Evolutionary conservation across 2,797 vertebrate species (phyloP), one percentile per base, ranked within the genome.

Genomic region (Chaunax sp.): DNA sequence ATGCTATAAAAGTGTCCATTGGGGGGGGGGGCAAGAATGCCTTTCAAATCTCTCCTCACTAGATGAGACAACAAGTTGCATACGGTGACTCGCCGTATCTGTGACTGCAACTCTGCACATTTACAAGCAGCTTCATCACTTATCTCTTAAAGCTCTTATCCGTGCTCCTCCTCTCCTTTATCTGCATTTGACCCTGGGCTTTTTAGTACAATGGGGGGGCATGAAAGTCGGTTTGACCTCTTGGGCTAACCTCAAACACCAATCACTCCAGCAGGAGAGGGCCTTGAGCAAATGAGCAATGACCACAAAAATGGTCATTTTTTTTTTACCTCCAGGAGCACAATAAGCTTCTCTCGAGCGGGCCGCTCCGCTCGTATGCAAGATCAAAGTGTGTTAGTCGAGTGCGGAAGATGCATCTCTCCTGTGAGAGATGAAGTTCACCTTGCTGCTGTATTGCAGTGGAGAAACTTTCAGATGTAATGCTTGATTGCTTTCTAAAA

Each of bases 221-320:
- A 72, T 81, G 75, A 87, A 86, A 82, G 87, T 88, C 80, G 41
- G 72, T 46, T 74, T 92, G 91, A 91, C 89, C 91, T 88, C 77
- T 83, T 1, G 41, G 69, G 81, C 51, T 72, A 69, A 89, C 85
- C 86, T 88, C 76, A 0, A 57, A 83, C 80, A 84, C 81, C 84
- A 86, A 91, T 89, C 68, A 58, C 59, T 43, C 62, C 57, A 74
- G 75, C 84, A 82, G 77, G 77, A 78, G 64, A 62, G 20, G 59
- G 64, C 53, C 62, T 86, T 79, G 67, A 67, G 83, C 67, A 77
- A 80, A 84, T 77, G 75, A 79, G 75, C 80, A 66, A 75, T 59
- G 72, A 74, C 70, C 77, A 67, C 56, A 51, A 61, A 40, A 62
- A 73, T 9, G 49, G 52, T 73, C 77, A 85, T 80, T 64, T 81